Percentiles rank a stretch among this genome's conserved stretches.
These are phyloP conservation scores for Enteromius paludinosus DNA, from an alignment of 2,797 vertebrate genomes.

Conservation along the genomic window DNA sequence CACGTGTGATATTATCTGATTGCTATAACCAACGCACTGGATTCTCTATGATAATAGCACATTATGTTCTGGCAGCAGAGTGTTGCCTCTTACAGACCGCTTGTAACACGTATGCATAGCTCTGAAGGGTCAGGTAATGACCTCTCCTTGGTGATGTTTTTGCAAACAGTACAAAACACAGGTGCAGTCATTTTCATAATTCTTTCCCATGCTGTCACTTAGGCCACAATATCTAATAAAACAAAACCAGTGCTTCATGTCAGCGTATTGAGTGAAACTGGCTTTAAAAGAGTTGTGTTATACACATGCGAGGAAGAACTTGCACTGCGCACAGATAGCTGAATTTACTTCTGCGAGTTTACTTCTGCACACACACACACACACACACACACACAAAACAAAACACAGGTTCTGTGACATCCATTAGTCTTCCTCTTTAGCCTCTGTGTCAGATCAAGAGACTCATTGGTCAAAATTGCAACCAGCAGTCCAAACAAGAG, in stretches of 20 bases:
- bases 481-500: constrained; percentile 90
- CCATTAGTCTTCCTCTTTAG: constrained; percentile 67
- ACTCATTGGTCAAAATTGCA: constrained; percentile 89
- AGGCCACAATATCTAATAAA: constrained; percentile 21
- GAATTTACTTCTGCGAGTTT: constrained; percentile 31
- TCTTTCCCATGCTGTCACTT: constrained; percentile 15
- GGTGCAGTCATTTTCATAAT: constrained; percentile 35
- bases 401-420: constrained; percentile 47
- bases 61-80: constrained; percentile 41
- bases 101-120: constrained; percentile 26
- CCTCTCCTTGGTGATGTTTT: constrained; percentile 44
- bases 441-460: constrained; percentile 83
- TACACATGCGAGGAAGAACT: not conserved
- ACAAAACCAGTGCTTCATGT: not conserved
- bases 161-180: constrained; percentile 48
- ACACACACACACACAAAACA: constrained; percentile 18
- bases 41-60: constrained; percentile 32
- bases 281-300: not conserved
- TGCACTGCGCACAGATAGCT: not conserved
- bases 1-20: constrained; percentile 3
- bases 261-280: not conserved
- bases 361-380: not conserved
- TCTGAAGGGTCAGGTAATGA: constrained; percentile 29
- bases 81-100: constrained; percentile 38
- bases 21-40: not conserved